Conservation (phyloP, 1,140 invertebrate genomes). For the Drosophila virilis region DNA sequence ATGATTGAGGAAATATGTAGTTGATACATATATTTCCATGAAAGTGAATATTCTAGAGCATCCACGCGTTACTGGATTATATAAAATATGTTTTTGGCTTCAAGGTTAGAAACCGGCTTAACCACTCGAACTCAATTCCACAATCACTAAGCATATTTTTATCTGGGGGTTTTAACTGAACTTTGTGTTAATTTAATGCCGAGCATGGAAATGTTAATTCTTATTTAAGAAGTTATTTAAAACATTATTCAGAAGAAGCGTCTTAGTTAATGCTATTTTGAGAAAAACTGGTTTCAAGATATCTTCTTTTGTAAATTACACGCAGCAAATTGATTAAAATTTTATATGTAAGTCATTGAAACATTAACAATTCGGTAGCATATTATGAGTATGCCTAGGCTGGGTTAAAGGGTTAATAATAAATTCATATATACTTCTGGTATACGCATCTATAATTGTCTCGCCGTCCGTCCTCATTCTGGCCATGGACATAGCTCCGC, state of each 20-base stretch:
- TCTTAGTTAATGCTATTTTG: neutral
- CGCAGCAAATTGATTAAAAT: neutral
- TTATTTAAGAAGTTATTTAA: slow-evolving; percentile 25
- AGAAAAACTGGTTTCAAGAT: slow-evolving; percentile 12
- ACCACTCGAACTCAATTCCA: slow-evolving; percentile 32
- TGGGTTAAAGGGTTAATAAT: neutral
- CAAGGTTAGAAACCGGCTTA: slow-evolving; percentile 55
- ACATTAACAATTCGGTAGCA: neutral
- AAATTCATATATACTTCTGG: neutral
- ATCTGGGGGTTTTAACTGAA: neutral
- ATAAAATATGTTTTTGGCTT: slow-evolving; percentile 9
- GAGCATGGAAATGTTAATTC: slow-evolving; percentile 4
- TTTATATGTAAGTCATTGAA: neutral
- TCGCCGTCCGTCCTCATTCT: neutral
- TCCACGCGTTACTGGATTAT: slow-evolving; percentile 20
- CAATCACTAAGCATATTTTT: slow-evolving; percentile 24
- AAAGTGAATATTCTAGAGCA: slow-evolving; percentile 27
- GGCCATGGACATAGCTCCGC: too few relatives aligned
- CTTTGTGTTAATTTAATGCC: slow-evolving; percentile 26
- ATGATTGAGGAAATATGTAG: too few relatives aligned
- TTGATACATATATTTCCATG: neutral
- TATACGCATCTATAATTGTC: neutral
- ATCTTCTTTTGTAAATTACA: neutral
- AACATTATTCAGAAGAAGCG: slow-evolving; percentile 3
- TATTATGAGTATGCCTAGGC: neutral